These are phyloP conservation scores for Corythornis vintsioides DNA, from an alignment of 2,113 vertebrate genomes.

Conservation along the genomic window DNA sequence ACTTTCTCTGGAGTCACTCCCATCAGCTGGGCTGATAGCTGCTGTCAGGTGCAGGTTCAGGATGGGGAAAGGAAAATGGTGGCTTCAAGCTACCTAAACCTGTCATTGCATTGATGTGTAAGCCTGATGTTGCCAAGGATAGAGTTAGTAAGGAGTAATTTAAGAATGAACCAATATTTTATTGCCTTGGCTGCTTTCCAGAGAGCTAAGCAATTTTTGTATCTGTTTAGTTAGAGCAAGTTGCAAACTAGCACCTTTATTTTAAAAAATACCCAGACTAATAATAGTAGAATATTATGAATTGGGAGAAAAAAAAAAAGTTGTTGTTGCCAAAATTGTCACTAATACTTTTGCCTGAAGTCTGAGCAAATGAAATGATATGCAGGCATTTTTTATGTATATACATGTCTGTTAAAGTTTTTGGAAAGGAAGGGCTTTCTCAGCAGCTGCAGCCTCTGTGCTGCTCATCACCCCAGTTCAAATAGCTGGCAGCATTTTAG, in stretches of 20 bases:
- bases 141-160: not conserved
- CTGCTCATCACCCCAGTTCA: not conserved
- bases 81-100: not conserved
- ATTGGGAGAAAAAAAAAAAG: not conserved
- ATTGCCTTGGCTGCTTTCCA: not conserved
- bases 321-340: not conserved
- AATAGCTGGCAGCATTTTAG: slow-evolving; percentile 5
- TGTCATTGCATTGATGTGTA: not conserved
- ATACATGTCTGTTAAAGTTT: not conserved
- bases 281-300: not conserved
- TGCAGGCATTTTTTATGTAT: not conserved
- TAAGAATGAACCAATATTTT: not conserved
- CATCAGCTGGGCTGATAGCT: not conserved
- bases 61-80: not conserved
- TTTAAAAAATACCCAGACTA: not conserved
- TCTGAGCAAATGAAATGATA: not conserved
- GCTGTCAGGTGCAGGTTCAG: not conserved
- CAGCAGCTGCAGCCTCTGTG: not conserved
- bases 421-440: not conserved
- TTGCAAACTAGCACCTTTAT: not conserved
- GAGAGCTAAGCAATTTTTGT: not conserved
- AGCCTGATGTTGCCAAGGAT: not conserved
- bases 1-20: not conserved
- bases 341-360: not conserved
- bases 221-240: not conserved